Evolutionary conservation across 2,888 invertebrate genomes (phyloP).

Genomic region (Drosophila greeni): DNA sequence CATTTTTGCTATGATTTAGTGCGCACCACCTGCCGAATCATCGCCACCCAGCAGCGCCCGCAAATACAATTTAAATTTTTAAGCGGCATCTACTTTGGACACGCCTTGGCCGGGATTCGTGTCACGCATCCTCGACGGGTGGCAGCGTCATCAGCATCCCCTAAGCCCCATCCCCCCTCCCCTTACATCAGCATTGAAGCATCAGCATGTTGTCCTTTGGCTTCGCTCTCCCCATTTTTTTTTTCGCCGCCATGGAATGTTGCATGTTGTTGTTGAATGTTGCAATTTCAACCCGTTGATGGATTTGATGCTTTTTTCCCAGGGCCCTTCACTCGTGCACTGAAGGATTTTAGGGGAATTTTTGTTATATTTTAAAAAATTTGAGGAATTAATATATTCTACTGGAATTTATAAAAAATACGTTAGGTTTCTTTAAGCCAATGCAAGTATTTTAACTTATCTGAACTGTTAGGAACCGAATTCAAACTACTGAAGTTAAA

Average conservation of each 20-base stretch:
- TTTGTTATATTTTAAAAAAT: neutral
- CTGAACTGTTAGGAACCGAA: no score
- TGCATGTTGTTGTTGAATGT: constrained; percentile 58
- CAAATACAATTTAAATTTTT: constrained; percentile 75
- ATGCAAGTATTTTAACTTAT: no score
- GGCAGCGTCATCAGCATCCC: constrained; percentile 62
- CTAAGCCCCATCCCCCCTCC: neutral
- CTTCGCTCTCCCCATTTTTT: constrained; percentile 44
- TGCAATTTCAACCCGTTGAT: constrained; percentile 74
- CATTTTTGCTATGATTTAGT: constrained; percentile 44
- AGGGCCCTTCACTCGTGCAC: neutral
- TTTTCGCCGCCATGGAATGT: constrained; percentile 15
- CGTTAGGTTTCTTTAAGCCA: no score
- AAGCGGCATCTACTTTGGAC: constrained; percentile 70
- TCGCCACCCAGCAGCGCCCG: constrained; percentile 40
- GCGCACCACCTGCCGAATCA: constrained; percentile 45
- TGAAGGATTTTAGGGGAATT: neutral
- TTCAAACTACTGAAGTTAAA: no score
- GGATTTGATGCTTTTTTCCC: constrained; percentile 60
- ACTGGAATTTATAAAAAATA: no score
- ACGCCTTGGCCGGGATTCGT: constrained; percentile 56
- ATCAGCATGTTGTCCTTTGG: constrained; percentile 62
- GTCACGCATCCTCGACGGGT: constrained; percentile 67
- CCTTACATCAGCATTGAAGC: constrained; percentile 40
- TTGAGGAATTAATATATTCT: neutral